These are phyloP conservation scores for Bos javanicus DNA, from an alignment of 2,113 vertebrate genomes.

Conservation along the genomic window DNA sequence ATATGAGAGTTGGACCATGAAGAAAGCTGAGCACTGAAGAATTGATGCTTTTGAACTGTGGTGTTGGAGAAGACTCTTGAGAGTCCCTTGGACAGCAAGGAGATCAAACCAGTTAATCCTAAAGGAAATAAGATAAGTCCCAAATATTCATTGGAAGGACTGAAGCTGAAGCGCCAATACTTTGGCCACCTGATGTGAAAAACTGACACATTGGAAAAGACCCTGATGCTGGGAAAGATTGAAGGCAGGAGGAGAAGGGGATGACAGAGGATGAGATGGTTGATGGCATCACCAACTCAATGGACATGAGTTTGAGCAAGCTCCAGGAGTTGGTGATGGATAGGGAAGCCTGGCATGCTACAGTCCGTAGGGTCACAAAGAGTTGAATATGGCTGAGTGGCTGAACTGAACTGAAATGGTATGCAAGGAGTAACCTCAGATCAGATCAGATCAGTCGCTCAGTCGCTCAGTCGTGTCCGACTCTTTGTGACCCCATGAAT, in stretches of 20 bases:
- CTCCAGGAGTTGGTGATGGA: not conserved
- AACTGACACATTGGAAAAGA: not conserved
- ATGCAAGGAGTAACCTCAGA: not conserved
- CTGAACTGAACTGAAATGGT: not conserved
- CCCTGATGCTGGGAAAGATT: not conserved
- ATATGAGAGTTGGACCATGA: not conserved
- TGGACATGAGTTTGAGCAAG: not conserved
- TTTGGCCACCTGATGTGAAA: not conserved
- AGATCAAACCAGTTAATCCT: not conserved
- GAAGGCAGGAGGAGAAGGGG: not conserved
- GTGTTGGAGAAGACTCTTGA: not conserved
- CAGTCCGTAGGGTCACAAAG: not conserved
- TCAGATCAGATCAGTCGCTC: too few species aligned
- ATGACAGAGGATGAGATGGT: not conserved
- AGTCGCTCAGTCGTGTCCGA: too few species aligned
- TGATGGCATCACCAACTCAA: not conserved
- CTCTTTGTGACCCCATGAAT: too few species aligned
- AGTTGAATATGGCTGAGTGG: not conserved
- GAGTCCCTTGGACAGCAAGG: not conserved
- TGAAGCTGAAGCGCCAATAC: not conserved
- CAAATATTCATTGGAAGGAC: not conserved
- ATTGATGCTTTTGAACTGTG: not conserved
- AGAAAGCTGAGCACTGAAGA: not conserved
- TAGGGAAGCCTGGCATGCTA: not conserved
- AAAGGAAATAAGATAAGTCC: not conserved